Conservation (phyloP, 1,140 invertebrate species). For the Sycophila sp. region DNA sequence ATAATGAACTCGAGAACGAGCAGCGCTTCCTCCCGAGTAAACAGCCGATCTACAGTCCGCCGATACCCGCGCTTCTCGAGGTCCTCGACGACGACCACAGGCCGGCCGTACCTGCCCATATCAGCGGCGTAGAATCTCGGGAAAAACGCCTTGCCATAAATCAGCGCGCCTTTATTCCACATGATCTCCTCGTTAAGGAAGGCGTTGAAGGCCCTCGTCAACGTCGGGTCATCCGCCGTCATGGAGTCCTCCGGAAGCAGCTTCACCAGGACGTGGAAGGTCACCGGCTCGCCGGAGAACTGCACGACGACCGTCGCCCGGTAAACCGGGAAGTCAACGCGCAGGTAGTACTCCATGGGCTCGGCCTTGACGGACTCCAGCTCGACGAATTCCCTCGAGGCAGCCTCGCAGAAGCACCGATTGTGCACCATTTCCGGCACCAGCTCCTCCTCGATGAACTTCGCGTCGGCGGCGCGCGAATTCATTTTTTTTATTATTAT, state of each 20-base stretch:
- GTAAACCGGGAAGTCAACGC: conserved; percentile 34
- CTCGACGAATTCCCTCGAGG: conserved; percentile 62
- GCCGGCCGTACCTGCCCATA: conserved; percentile 53
- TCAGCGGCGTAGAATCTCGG: conserved; percentile 56
- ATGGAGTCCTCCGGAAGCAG: conserved; percentile 38
- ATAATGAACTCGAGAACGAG: conserved; percentile 47
- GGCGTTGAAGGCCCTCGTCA: conserved; percentile 29
- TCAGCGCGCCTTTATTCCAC: conserved; percentile 52
- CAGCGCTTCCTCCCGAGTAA: conserved; percentile 49
- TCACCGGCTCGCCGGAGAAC: conserved; percentile 52
- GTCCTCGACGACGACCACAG: conserved; percentile 57
- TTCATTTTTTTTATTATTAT: conserved; percentile 8
- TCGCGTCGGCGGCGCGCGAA: conserved; percentile 9
- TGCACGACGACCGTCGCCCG: conserved; percentile 42
- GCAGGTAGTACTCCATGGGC: conserved; percentile 17
- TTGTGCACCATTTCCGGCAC: conserved; percentile 58
- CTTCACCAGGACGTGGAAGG: conserved; percentile 54
- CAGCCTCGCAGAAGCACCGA: conserved; percentile 56
- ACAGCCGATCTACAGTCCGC: conserved; percentile 32
- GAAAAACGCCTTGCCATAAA: conserved; percentile 43
- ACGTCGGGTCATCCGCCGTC: neutral
- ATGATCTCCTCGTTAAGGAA: conserved; percentile 59
- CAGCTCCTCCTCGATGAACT: conserved; percentile 52
- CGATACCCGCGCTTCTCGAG: conserved; percentile 46
- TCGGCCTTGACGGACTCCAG: conserved; percentile 42